Evolutionary conservation across 2,888 invertebrate genomes (phyloP), one percentile per base, ranked within the genome.

Genomic region (Bellardia pandia): DNA sequence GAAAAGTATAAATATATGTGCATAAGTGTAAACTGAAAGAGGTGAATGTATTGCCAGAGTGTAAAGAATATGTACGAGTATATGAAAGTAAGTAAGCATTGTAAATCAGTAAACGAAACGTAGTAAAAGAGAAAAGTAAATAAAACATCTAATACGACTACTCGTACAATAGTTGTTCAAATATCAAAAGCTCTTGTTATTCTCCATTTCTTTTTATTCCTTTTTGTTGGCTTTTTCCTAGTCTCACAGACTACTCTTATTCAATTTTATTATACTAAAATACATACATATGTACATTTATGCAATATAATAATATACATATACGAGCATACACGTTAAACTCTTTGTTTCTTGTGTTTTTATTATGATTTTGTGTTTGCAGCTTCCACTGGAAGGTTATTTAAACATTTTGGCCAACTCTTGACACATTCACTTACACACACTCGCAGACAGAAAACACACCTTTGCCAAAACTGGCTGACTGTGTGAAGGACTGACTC

Each of bases 341-440:
- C 42, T 53, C 60, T 69, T 14, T 48, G 42, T 79, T 68, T 30
- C n/a, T 3, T n/a, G 2, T 30, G 9, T n/a, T 45, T 60, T n/a
- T 30, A 1, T 56, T 66, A 33, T 14, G 14, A 7, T 30, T 72
- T 51, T n/a, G 14, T n/a, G 7, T 23, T 78, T 87, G 85, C 87
- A 87, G 87, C 87, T 85, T 87, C 87, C 87, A 87, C 11, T 87
- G 87, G 85, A 87, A 80, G 11, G 16, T 69, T 68, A 72, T 66
- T 77, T 71, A 42, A 53, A 74, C 42, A 77, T 33, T 13, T 60
- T 68, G 42, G 58, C 62, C 53, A 33, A 75, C 53, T 60, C 48
- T 53, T 33, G 33, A 69, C 14, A 74, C 53, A 74, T 30, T 64
- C 30, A 74, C 76, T 66, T 66, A 48, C 69, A 79, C 66, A 56